Base-by-base conservation (phyloP, 2,888 invertebrate genomes). In the Rhagonycha fulva region DNA sequence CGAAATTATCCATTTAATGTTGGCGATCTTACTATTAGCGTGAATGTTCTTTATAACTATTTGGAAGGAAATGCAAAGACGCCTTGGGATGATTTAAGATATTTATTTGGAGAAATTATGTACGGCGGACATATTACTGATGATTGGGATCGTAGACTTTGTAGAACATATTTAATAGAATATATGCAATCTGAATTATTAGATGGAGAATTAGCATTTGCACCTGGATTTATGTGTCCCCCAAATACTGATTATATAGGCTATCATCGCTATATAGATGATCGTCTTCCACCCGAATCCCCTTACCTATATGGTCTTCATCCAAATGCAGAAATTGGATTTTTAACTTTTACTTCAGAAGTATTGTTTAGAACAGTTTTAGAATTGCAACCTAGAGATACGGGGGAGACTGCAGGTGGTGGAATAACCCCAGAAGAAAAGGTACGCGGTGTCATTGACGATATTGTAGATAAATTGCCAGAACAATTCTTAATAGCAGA, bases 111-210 rank as follows among this genome's bases (percentile, higher is more conserved):
- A 0, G 98, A 98, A 89, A 98, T 98, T 82, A 98, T 98, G 98
- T 98, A 98, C 85, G 98, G 98, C 1, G 98, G 98, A 0, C 98
- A 98, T 85, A 98, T 98, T 83, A 98, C 98, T 0, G 98, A 98
- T 85, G 98, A 98, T 87, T 98, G 97, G 96, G 98, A 98, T 87
- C 89, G 98, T 68, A 90, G 95, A 61, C 90, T 98, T 4, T 98
- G 98, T 84, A 91, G 94, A 71, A 95, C 94, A 0, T 96, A 95
- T 88, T 89, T 98, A 67, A 91, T 95, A 81, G 97, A 96, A 85
- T 97, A 95, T 86, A 94, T 98, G 92, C 94, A 95, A 84, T 91
- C 95, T 0, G 96, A 96, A 84, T 90, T 98, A 86, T 92, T 96
- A 75, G 97, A 98, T 81, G 96, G 96, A 14, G 98, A 98, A 82